Evolutionary conservation across 2,113 vertebrate species (phyloP), one percentile per base, ranked within the genome.

Genomic region (Aegithalos caudatus): DNA sequence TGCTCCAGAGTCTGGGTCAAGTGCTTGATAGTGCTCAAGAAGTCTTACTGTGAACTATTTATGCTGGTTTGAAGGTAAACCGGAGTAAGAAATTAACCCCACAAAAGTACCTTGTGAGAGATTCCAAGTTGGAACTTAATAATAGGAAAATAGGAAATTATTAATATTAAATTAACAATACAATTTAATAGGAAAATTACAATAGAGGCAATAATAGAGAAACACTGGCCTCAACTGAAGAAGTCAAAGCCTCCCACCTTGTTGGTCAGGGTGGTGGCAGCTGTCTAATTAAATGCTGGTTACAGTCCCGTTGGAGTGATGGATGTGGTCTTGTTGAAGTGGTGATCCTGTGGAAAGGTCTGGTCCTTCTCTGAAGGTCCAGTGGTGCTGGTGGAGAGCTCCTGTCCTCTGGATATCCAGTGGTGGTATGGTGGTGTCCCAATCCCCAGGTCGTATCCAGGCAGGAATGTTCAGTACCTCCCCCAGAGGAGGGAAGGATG

Each of bases 281-380:
- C 25, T 44, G 21, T 35, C 31, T 9, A 10, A 8, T 35, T 12
- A 31, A 60, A 71, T 35, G 8, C 25, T 51, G 13, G 14, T 6
- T 31, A 12, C 47, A 33, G 33, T 31, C 27, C 27, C 0, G 0
- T 9, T 51, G 47, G 57, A 45, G 47, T 10, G 38, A 11, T 31
- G 33, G 33, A 33, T 27, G 21, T 31, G 21, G 10, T 53, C 4
- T 7, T 53, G 8, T 25, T 1, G 0, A 53, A 45, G 38, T 1
- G 2, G 12, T 31, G 13, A 37, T 17, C 27, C 81, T 62, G 21
- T 62, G 14, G 27, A 37, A 72, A 25, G 21, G 10, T 31, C 56
- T 53, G 25, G 25, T 72, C 21, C 38, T 33, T 25, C 67, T 33
- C 57, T 53, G 47, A 23, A 45, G 11, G 21, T 44, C 21, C 47